Percentiles rank a stretch among this genome's conserved stretches.
These are phyloP conservation scores for Sphenopsis melanotis DNA, from an alignment of 2,797 vertebrate species.

Conservation along the genomic window DNA sequence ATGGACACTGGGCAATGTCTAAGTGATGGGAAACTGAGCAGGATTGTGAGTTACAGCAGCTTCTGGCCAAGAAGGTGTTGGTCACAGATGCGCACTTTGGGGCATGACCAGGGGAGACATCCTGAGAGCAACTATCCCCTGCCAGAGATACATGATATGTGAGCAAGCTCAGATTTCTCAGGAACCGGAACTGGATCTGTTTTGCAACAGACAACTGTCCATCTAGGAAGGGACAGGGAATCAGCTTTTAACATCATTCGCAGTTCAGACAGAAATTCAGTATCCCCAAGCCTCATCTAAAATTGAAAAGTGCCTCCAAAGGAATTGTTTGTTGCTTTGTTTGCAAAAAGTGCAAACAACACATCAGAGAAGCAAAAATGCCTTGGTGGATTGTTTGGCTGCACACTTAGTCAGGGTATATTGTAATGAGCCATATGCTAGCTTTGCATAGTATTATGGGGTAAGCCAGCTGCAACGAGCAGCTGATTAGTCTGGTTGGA, in stretches of 20 bases:
- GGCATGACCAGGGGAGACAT: neutral
- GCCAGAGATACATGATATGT: neutral
- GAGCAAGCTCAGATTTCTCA: neutral
- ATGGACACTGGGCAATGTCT: neutral
- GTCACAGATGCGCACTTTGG: neutral
- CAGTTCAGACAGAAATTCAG: neutral
- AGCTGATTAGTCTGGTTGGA: conserved; percentile 54
- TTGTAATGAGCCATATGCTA: conserved; percentile 67
- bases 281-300: conserved; percentile 22
- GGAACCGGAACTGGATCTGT: neutral
- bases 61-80: neutral
- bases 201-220: neutral
- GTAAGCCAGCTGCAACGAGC: conserved; percentile 4
- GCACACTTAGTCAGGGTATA: conserved; percentile 47
- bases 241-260: neutral
- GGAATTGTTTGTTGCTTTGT: conserved; percentile 58
- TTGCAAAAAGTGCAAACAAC: conserved; percentile 59
- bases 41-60: neutral
- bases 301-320: conserved; percentile 50
- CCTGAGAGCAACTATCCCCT: neutral
- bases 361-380: conserved; percentile 64
- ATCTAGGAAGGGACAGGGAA: neutral
- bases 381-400: conserved; percentile 54
- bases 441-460: conserved; percentile 39
- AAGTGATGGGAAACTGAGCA: neutral